Evolutionary conservation across 2,888 invertebrate genomes (phyloP), one percentile per base, ranked within the genome.

Genomic region (Nomada goodeniana): DNA sequence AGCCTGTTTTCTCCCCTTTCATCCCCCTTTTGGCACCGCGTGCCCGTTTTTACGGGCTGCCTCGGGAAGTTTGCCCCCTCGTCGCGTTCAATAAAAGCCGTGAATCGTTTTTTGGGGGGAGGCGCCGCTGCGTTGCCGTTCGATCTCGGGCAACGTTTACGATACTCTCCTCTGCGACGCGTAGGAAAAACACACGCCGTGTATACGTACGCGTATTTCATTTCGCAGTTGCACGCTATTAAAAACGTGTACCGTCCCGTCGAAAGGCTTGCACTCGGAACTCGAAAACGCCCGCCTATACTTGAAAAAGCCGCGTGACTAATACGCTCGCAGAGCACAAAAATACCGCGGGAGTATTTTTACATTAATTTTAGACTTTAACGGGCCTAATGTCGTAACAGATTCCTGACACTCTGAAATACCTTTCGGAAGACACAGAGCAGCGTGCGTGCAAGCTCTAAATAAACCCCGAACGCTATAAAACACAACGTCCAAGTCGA

Each of bases 11-110:
- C 79, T 76, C 65, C 84, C 70, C 71, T 78, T 78, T 77, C 71
- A 26, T 59, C 57, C 86, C 69, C 80, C 77, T 83, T 83, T 80
- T 82, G 72, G 83, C 84, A 76, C 76, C 83, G 82, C 80, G 82
- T 63, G 63, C 63, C 52, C 73, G 72, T 80, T 79, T 78, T 78
- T 78, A 80, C 53, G 68, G 44, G 13, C 60, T 18, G 59, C 80
- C 78, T 73, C 68, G 69, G 36, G 23, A 67, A 68, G 53, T 61
- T 68, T 60, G 13, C 42, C 42, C 80, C 78, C 77, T 53, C 52
- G 67, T 44, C 50, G 71, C 70, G 60, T 77, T 80, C 77, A 80
- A 80, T 80, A 78, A 78, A 80, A 72, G 67, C 72, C 67, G 71
- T 80, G 80, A 63, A 68, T 80, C 71, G 78, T 29, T 80, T 80